A percentile compares a stretch with the other conserved stretches of the same genome.
Evolutionary conservation across 2,888 invertebrate genomes (phyloP).

Genomic region (Andrena minutula): DNA sequence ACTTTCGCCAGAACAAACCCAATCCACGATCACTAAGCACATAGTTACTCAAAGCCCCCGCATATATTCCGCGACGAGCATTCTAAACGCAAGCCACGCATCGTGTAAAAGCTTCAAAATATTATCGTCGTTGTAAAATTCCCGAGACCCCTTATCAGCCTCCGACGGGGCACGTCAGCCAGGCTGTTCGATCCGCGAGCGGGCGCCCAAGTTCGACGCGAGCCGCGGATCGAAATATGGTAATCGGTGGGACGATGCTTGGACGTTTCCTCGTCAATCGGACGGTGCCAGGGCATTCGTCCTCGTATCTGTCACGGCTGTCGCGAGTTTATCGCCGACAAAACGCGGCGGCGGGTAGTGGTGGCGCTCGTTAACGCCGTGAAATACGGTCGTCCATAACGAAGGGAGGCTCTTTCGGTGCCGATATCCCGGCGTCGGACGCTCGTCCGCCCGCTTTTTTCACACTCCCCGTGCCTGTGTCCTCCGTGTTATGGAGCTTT

Average conservation of each 20-base stretch:
- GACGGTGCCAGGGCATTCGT: conserved; percentile 56
- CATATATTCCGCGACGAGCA: too few relatives aligned
- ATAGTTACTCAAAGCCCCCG: too few relatives aligned
- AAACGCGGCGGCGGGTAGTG: conserved; percentile 70
- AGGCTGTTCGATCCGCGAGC: neutral
- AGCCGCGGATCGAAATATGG: conserved; percentile 42
- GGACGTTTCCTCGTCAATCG: conserved; percentile 62
- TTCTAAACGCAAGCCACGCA: too few relatives aligned
- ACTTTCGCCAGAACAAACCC: too few relatives aligned
- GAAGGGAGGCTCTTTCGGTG: conserved; percentile 71
- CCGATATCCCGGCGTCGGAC: conserved; percentile 56
- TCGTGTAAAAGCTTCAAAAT: too few relatives aligned
- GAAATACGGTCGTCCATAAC: conserved; percentile 82
- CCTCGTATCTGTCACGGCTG: conserved; percentile 65
- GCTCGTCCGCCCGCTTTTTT: conserved; percentile 41
- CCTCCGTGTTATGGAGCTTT: conserved; percentile 77
- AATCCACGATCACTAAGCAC: too few relatives aligned
- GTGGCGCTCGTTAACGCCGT: conserved; percentile 80
- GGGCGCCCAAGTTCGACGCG: conserved; percentile 4
- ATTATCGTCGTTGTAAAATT: neutral
- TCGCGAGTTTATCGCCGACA: conserved; percentile 80
- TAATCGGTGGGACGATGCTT: conserved; percentile 60
- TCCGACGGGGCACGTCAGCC: neutral
- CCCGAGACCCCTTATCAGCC: neutral
- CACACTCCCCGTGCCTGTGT: conserved; percentile 33